phyloP scores from a whole-genome alignment of 2,888 invertebrate genomes.

The Operophtera brumata region DNA sequence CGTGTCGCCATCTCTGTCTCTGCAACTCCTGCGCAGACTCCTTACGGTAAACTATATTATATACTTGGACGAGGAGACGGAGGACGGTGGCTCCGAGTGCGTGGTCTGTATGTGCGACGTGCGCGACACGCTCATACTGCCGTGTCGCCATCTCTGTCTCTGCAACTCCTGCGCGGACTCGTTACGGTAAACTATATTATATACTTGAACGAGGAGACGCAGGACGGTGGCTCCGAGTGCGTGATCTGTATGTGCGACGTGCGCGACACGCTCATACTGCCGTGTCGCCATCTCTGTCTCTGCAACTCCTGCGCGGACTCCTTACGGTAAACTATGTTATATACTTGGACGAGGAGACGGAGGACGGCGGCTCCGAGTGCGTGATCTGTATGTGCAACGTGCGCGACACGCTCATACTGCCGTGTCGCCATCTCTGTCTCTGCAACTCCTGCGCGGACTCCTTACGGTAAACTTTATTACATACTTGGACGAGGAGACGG shows the following conservation, averaged over 20 bases:
- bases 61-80: too few species aligned
- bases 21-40: slow-evolving; percentile 99
- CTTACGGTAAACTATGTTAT: slow-evolving; percentile 90
- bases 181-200: slow-evolving; percentile 90
- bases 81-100: slow-evolving; percentile 98
- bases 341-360: too few species aligned
- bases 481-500: too few species aligned
- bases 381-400: slow-evolving; percentile 99
- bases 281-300: slow-evolving; percentile 98
- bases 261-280: slow-evolving; percentile 97
- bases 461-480: slow-evolving; percentile 90
- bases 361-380: slow-evolving; percentile 98
- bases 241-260: slow-evolving; percentile 99
- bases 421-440: slow-evolving; percentile 98
- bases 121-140: slow-evolving; percentile 97
- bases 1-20: slow-evolving; percentile 98
- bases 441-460: slow-evolving; percentile 99
- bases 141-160: slow-evolving; percentile 98
- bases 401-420: slow-evolving; percentile 97
- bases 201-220: too few species aligned
- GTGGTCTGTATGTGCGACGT: slow-evolving; percentile 99
- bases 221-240: slow-evolving; percentile 98
- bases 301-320: slow-evolving; percentile 99
- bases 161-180: slow-evolving; percentile 99
- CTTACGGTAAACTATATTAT: slow-evolving; percentile 90